Percentiles rank a stretch among this genome's conserved stretches.
These are phyloP conservation scores for Gortyna flavago DNA, from an alignment of 2,888 invertebrate genomes.

Conservation along the genomic window DNA sequence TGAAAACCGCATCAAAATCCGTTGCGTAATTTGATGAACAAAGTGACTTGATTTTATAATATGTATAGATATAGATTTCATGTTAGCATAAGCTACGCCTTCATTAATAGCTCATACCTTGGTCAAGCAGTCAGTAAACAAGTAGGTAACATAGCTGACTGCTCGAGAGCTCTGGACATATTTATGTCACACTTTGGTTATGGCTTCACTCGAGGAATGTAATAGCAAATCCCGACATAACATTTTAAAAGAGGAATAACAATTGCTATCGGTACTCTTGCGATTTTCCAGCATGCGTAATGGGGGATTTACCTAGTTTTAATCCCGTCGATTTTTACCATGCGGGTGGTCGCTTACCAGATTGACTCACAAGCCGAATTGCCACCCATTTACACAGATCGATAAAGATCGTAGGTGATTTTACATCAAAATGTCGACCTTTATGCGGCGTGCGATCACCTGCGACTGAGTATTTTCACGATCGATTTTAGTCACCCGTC, in stretches of 20 bases:
- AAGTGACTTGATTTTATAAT: not conserved
- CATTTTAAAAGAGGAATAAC: no score
- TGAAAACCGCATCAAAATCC: no score
- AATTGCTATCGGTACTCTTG: no score
- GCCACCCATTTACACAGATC: no score
- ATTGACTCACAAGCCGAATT: no score
- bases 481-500: not conserved
- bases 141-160: not conserved
- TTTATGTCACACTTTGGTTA: not conserved
- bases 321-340: no score
- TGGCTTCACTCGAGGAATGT: not conserved
- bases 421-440: no score
- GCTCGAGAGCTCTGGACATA: not conserved
- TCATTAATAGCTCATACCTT: no score
- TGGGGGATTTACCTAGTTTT: no score
- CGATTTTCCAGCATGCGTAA: not conserved
- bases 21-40: not conserved
- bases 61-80: not conserved
- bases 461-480: slow-evolving; percentile 59
- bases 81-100: not conserved
- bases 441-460: slow-evolving; percentile 33
- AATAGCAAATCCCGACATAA: not conserved
- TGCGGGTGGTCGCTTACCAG: no score
- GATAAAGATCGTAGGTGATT: no score
- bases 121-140: no score